These are phyloP conservation scores for Gonocerus acuteangulatus DNA, from an alignment of 2,888 invertebrate species.

Conservation along the genomic window DNA sequence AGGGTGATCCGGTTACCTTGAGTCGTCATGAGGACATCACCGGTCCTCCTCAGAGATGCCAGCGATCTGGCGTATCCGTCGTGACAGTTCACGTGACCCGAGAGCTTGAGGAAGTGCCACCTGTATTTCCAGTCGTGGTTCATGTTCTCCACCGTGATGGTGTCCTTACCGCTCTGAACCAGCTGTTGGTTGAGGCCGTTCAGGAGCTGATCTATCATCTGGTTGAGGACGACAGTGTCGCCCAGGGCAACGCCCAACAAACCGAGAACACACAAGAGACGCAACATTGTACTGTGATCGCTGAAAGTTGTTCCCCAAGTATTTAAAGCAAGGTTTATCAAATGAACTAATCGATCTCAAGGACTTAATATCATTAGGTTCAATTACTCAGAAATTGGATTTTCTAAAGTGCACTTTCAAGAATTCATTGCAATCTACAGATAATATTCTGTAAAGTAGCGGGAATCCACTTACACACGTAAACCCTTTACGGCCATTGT, in stretches of 20 bases:
- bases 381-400: no score
- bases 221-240: conserved; percentile 29
- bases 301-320: no score
- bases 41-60: conserved; percentile 28
- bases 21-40: conserved; percentile 29
- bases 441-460: no score
- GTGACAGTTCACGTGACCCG: conserved; percentile 25
- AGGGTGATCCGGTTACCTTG: conserved; percentile 29
- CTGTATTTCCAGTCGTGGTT: conserved; percentile 28
- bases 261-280: neutral
- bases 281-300: neutral
- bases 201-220: conserved; percentile 29
- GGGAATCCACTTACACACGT: no score
- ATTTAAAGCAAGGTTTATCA: no score
- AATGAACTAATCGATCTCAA: no score
- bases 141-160: conserved; percentile 4
- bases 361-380: no score
- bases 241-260: neutral
- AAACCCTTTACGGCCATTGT: no score
- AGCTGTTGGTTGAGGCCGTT: conserved; percentile 13
- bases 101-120: conserved; percentile 30
- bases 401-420: no score
- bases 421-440: no score
- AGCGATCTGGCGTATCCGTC: conserved; percentile 26
- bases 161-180: conserved; percentile 19